Evolutionary conservation across 2,888 invertebrate genomes (phyloP).

Genomic region (Eupithecia insigniata): DNA sequence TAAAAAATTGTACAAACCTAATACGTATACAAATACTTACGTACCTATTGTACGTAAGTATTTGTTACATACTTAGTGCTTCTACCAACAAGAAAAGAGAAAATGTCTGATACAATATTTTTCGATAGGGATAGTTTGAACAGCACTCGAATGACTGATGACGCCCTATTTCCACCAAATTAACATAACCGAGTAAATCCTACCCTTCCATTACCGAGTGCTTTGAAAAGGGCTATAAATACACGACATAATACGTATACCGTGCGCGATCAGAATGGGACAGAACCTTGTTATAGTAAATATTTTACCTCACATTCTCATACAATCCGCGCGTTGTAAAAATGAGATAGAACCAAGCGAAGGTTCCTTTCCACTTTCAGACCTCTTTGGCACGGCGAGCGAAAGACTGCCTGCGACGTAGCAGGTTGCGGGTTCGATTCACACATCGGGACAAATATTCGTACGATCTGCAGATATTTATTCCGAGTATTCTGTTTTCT

Average conservation of each 20-base stretch:
- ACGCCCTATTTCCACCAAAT: slow-evolving; percentile 4
- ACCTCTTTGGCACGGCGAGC: too few species aligned
- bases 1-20: too few species aligned
- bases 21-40: too few species aligned
- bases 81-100: background rate
- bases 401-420: too few species aligned
- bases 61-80: too few species aligned
- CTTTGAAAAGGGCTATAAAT: background rate
- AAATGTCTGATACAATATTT: background rate
- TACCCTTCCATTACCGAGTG: background rate
- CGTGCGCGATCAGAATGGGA: background rate
- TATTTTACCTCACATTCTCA: background rate
- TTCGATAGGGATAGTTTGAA: background rate
- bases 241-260: background rate
- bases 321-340: background rate
- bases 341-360: too few species aligned
- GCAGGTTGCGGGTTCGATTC: too few species aligned
- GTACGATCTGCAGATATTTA: too few species aligned
- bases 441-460: too few species aligned
- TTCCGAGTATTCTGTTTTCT: too few species aligned
- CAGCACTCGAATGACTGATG: background rate
- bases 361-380: too few species aligned
- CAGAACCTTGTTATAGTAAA: background rate
- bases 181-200: background rate
- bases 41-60: too few species aligned